Conservation (phyloP, 2,113 vertebrate genomes). For the Tyrannus savana region DNA sequence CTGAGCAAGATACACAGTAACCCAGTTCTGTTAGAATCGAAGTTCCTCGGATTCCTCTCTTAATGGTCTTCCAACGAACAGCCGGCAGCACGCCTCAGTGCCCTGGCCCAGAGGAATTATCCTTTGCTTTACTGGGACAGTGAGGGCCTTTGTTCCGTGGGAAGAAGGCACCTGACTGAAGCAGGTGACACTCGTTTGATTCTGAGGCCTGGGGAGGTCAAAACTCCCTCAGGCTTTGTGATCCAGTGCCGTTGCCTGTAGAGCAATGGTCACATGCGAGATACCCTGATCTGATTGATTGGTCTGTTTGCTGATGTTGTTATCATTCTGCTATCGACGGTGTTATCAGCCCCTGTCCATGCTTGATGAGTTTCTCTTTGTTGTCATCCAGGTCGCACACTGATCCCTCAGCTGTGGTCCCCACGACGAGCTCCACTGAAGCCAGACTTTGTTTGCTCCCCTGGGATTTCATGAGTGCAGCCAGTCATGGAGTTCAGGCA, state of each 20-base stretch:
- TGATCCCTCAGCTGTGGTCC: background rate
- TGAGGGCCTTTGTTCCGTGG: background rate
- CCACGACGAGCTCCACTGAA: background rate
- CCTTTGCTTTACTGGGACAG: background rate
- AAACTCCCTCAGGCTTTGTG: background rate
- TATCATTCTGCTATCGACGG: background rate
- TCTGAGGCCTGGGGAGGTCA: background rate
- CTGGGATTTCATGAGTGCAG: background rate
- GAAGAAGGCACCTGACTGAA: background rate
- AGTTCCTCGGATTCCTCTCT: background rate
- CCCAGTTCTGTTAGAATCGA: background rate
- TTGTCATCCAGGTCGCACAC: background rate
- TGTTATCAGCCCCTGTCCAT: background rate
- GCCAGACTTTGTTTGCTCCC: background rate
- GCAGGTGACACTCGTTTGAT: background rate
- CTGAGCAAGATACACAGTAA: background rate
- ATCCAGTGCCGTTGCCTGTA: background rate
- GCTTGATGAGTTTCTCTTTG: background rate
- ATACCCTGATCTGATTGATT: rapidly evolving
- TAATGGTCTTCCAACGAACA: background rate
- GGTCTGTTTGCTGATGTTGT: background rate
- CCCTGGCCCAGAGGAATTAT: background rate
- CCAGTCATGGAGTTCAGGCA: background rate
- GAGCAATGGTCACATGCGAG: rapidly evolving
- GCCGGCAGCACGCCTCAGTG: background rate